Evolutionary conservation across 2,888 invertebrate genomes (phyloP), one percentile per base, ranked within the genome.

Genomic region (Cheilosia vulpina): DNA sequence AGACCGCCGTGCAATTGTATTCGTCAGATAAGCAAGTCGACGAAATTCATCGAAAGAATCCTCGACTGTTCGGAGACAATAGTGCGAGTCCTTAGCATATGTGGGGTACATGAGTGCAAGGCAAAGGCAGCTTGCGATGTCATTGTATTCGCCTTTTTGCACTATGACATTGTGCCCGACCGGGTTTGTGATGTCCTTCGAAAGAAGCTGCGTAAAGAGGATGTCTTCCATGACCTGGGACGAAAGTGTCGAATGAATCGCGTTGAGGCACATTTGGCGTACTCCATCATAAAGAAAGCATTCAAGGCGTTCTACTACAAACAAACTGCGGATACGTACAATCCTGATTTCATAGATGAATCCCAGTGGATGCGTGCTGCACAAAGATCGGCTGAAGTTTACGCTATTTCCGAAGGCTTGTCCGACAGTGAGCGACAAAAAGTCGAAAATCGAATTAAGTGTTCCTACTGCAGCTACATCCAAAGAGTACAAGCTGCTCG

Each of bases 51-150:
- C 60, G 91, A 91, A 85, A 89, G 91, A 66, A 88, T 92, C 2
- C 77, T 92, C 7, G 92, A 91, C 45, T 57, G 91, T 62, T 89
- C 91, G 5, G 89, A 91, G 17, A 90, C 91, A 0, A 60, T 92
- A 65, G 88, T 90, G 0, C 91, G 90, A 63, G 88, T 91, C 11
- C 90, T 92, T 88, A 90, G 90, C 17, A 87, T 91, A 13, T 92
- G 92, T 53, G 92, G 91, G 5, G 87, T 91, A 81, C 91, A 91
- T 72, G 92, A 92, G 72, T 92, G 92, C 73, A 91, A 91, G 77
- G 91, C 92, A 13, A 91, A 91, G 69, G 89, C 90, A 0, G 89
- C 92, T 0, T 88, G 90, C 7, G 91, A 92, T 62, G 89, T 92
- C 24, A 89, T 89, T 9, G 89, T 90, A 0, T 91, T 91, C 31